phyloP scores from a whole-genome alignment of 2,888 invertebrate species.

The Spilarctia lutea region DNA sequence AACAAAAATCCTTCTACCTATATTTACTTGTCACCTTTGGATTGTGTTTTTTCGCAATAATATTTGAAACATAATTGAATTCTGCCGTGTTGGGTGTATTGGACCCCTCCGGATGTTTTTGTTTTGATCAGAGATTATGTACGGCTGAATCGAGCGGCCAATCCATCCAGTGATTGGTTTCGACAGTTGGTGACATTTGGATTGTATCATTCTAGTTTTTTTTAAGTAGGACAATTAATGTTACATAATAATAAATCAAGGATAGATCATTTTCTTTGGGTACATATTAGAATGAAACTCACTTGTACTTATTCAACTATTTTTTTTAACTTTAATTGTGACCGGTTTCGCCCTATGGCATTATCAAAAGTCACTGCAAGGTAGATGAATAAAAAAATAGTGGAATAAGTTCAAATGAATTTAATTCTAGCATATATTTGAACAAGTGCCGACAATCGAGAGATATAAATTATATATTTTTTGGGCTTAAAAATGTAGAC shows the following conservation, averaged over 20 bases:
- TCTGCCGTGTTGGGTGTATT: conserved; percentile 30
- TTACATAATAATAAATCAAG: neutral
- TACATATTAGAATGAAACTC: too few species aligned
- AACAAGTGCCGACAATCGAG: too few species aligned
- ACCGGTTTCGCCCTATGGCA: too few species aligned
- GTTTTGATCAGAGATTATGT: conserved; percentile 49
- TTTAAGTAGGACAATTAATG: neutral
- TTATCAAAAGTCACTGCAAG: too few species aligned
- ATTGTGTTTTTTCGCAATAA: conserved; percentile 24
- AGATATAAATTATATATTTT: too few species aligned
- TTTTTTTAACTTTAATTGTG: too few species aligned
- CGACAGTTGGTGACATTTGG: conserved; percentile 27
- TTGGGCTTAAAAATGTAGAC: too few species aligned
- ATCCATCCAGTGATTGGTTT: conserved; percentile 45
- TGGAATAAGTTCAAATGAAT: too few species aligned
- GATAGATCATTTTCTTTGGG: neutral
- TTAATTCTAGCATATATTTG: too few species aligned
- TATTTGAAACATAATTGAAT: conserved; percentile 47
- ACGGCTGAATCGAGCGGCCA: conserved; percentile 33
- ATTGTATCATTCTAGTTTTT: conserved; percentile 20
- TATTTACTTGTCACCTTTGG: conserved; percentile 10
- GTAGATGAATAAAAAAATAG: too few species aligned
- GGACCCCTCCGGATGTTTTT: conserved; percentile 31
- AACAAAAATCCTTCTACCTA: neutral
- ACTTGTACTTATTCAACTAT: too few species aligned